phyloP scores from a whole-genome alignment of 2,888 invertebrate genomes.

The Eurytoma californica region DNA sequence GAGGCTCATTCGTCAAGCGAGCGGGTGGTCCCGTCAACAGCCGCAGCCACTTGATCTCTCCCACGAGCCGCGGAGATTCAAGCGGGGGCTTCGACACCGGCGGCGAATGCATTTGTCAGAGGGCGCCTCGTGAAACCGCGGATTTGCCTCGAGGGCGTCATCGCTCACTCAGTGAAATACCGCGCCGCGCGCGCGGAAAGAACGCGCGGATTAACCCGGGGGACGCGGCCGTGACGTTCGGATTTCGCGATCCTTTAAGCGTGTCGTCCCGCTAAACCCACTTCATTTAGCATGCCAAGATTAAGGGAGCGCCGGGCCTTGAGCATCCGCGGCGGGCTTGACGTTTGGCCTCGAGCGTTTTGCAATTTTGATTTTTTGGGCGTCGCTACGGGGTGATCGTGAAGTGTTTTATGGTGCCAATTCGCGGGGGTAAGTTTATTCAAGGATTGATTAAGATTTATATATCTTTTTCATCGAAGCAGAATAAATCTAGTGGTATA shows the following conservation, averaged over 20 bases:
- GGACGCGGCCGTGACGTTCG: slow-evolving; percentile 13
- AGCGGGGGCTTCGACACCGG: slow-evolving; percentile 55
- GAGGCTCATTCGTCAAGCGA: slow-evolving; percentile 42
- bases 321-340: too few relatives aligned
- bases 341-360: too few relatives aligned
- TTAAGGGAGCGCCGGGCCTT: background rate
- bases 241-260: background rate
- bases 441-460: too few relatives aligned
- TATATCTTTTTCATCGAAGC: too few relatives aligned
- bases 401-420: too few relatives aligned
- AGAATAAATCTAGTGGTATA: too few relatives aligned
- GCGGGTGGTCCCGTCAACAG: slow-evolving; percentile 10
- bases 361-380: too few relatives aligned
- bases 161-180: slow-evolving; percentile 60
- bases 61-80: slow-evolving; percentile 10
- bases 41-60: background rate
- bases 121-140: slow-evolving; percentile 61
- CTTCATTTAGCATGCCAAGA: background rate
- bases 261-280: background rate
- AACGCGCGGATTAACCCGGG: slow-evolving; percentile 18
- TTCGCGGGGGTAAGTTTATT: too few relatives aligned
- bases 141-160: slow-evolving; percentile 66
- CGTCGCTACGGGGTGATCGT: too few relatives aligned
- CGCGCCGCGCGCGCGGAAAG: background rate
- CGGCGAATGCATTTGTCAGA: slow-evolving; percentile 65